Percentiles rank a stretch among this genome's conserved stretches.
phyloP scores from a whole-genome alignment of 2,113 vertebrate genomes.

The Colaptes auratus region DNA sequence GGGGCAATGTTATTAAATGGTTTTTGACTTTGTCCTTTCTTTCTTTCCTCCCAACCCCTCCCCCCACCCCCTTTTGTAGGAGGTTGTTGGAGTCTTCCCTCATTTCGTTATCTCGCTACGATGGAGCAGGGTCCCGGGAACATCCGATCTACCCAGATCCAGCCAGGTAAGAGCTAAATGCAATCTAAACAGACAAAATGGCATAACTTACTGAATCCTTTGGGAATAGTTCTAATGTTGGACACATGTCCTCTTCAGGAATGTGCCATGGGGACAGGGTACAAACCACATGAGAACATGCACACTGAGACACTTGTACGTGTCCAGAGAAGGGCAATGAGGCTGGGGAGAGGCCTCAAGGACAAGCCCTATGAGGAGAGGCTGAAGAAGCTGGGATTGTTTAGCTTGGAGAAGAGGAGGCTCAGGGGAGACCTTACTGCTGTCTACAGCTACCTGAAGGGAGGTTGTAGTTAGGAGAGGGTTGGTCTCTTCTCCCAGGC shows the following conservation, averaged over 20 bases:
- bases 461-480: too few relatives aligned
- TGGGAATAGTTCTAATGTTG: background rate
- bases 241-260: background rate
- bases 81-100: slow-evolving; percentile 96
- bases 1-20: slow-evolving; percentile 17
- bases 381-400: too few relatives aligned
- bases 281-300: background rate
- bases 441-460: too few relatives aligned
- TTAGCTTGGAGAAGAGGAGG: too few relatives aligned
- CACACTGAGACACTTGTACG: too few relatives aligned
- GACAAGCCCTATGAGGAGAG: too few relatives aligned
- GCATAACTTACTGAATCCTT: background rate
- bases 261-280: background rate
- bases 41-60: background rate
- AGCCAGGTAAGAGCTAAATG: slow-evolving; percentile 86
- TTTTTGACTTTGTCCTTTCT: slow-evolving; percentile 64
- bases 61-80: slow-evolving; percentile 72
- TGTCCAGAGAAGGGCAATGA: too few relatives aligned
- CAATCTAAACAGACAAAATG: background rate
- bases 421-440: too few relatives aligned
- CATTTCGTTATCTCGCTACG: slow-evolving; percentile 94
- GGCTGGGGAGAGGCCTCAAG: too few relatives aligned
- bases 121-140: slow-evolving; percentile 95
- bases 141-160: slow-evolving; percentile 99
- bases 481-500: too few relatives aligned